Base-by-base conservation (phyloP, 2,113 vertebrate genomes). In the Lycocorax pyrrhopterus region DNA sequence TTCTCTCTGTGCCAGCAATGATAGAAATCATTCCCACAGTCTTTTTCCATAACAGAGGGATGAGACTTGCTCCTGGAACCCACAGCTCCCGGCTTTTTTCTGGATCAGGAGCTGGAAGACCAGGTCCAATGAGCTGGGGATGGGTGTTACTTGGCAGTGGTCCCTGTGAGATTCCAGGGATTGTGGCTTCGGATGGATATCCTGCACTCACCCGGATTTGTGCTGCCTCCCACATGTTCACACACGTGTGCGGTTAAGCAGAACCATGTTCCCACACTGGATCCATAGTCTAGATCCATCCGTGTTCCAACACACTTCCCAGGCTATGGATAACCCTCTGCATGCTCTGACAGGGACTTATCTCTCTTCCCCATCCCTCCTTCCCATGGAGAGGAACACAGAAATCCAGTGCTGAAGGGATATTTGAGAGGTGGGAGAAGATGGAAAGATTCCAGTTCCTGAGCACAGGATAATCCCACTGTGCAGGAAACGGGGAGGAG, bases 321-420 rank as follows among this genome's bases (percentile, higher is more conserved):
- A 76, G 12, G 12, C 47, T 19, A 7, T 3, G 12, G 32, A 76
- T 6, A 20, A 49, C 25, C 13, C 20, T 13, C 29, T 1, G 3
- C 7, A 23, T 0, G 1, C 22, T 71, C 59, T 20, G 23, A 33
- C 17, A 30, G 29, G 18, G 33, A 7, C 32, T 15, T 13, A 0
- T 23, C 5, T 3, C 13, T 39, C 4, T 6, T 49, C 21, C 32
- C n/a, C 15, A 10, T 15, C 30, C 11, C n/a, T 55, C 4, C n/a
- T 53, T 4, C 19, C 18, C 8, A 2, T 8, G 14, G 49, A 23
- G 41, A 74, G 25, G 21, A 30, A 8, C 1, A 5, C 3, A 27
- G 51, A 7, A 51, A 29, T 14, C 2, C 12, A 2, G 17, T 29
- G 23, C 21, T 25, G 13, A 58, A 67, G 19, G 32, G 16, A 6